A percentile compares a stretch with the other conserved stretches of the same genome.
Conservation (phyloP, 2,113 vertebrate species). For the Gopherus flavomarginatus region DNA sequence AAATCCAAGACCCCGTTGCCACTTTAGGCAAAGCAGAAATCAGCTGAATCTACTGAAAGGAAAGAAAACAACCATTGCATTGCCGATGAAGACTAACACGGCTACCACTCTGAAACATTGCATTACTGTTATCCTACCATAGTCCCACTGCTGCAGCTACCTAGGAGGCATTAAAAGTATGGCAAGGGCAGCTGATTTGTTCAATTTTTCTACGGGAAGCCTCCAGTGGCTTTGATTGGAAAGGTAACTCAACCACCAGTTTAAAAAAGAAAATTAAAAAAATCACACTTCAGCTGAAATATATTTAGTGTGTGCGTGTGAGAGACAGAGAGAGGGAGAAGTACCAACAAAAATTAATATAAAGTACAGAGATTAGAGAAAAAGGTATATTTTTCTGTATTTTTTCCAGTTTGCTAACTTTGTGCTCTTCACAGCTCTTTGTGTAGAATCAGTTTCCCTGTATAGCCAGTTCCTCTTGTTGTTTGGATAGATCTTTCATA, state of each 20-base stretch:
- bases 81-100: no score
- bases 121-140: neutral
- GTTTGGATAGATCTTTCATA: no score
- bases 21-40: conserved; percentile 41
- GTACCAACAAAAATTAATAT: neutral
- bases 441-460: neutral
- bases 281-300: neutral
- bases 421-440: neutral
- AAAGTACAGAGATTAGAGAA: neutral
- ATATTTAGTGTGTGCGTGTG: neutral
- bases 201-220: neutral
- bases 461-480: neutral
- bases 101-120: neutral
- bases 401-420: accelerated
- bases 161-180: neutral
- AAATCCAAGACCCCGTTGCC: conserved; percentile 48
- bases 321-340: no score
- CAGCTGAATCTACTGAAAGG: neutral
- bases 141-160: neutral
- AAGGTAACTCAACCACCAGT: neutral
- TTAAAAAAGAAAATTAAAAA: neutral
- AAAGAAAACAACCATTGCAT: neutral
- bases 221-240: neutral
- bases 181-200: neutral
- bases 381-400: neutral